Base-by-base conservation (phyloP, 92 coral and sea anemone species). In the Plumapathes pennacea region DNA sequence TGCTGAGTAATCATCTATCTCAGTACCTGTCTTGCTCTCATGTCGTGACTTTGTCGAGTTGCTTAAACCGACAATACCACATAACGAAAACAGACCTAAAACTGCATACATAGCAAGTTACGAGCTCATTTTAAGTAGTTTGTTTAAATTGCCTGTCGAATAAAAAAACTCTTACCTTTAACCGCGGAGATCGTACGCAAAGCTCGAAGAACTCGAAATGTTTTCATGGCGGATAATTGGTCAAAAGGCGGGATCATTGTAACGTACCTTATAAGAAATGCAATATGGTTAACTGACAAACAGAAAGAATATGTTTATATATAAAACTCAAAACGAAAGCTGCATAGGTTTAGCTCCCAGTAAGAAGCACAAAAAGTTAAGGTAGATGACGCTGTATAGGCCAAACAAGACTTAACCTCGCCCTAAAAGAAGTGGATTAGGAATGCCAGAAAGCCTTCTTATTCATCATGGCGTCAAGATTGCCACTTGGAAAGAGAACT, bases 181-280 rank as follows among this genome's bases (percentile, higher is more conserved):
- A 94, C 99, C 9, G 96, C 89, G 64, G 99, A 94, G 88, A 94
- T 94, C 51, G 99, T 94, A 56, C 99, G 83, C 59, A 94, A 81
- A 33, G 99, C 99, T 78, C 99, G 67, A 46, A 94, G 69, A 37
- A 94, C 99, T 64, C 99, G 75, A 75, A 94, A 94, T 28, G 99
- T 94, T 71, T 96, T 69, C 61, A 94, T 90, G 54, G 90, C 99
- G 4, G 99, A 94, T 65, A 89, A 86, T 65, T 94, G 79, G 51
- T 85, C 88, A 71, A 89, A 82, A 19, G 82, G 87, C n/a, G 99
- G 99, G 41, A 88, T 78, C 90, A 94, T 84, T 50, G 94, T 84
- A 44, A 89, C 75, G 77, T 84, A 94, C 32, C 99, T 90, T 69
- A 22, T 67, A 77, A 57, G 48, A 63, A 21, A 68, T 19, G 33